Evolutionary conservation across 2,113 vertebrate genomes (phyloP).

Genomic region (Passer domesticus): DNA sequence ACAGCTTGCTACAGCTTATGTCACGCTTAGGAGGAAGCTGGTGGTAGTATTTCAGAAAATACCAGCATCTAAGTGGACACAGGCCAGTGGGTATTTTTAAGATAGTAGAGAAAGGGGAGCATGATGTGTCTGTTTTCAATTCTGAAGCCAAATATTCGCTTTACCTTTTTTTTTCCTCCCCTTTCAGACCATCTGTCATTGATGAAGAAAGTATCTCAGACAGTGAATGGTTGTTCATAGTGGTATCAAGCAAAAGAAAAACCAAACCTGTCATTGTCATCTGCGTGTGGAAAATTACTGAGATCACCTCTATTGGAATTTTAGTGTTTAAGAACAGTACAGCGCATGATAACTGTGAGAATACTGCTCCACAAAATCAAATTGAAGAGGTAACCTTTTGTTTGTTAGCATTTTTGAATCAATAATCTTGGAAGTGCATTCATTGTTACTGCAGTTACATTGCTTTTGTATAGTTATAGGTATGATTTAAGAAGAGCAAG

Average conservation of each 20-base stretch:
- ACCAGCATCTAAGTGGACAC: conserved; percentile 70
- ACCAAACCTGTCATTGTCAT: conserved; percentile 41
- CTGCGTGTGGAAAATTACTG: conserved; percentile 37
- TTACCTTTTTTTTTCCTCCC: conserved; percentile 13
- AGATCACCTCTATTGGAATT: conserved; percentile 40
- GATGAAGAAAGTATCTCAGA: conserved; percentile 67
- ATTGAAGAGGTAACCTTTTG: conserved; percentile 59
- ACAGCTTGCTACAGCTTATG: conserved; percentile 90
- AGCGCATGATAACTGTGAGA: conserved; percentile 29
- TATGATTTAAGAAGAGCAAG: background rate
- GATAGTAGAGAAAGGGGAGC: conserved; percentile 13
- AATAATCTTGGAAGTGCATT: background rate
- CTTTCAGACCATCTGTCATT: conserved; percentile 76
- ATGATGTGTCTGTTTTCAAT: conserved; percentile 51
- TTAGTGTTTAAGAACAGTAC: conserved; percentile 55
- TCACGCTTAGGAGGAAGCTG: conserved; percentile 79
- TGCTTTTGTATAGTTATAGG: background rate
- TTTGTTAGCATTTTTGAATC: background rate
- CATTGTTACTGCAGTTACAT: background rate
- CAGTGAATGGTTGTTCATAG: conserved; percentile 59
- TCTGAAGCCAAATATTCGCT: conserved; percentile 75
- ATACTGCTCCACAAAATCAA: conserved; percentile 32
- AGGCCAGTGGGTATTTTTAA: conserved; percentile 67
- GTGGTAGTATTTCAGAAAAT: conserved; percentile 77
- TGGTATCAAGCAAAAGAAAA: conserved; percentile 58